Evolutionary conservation across 2,888 invertebrate genomes (phyloP).

Genomic region (Cryptophagus acutangulus): DNA sequence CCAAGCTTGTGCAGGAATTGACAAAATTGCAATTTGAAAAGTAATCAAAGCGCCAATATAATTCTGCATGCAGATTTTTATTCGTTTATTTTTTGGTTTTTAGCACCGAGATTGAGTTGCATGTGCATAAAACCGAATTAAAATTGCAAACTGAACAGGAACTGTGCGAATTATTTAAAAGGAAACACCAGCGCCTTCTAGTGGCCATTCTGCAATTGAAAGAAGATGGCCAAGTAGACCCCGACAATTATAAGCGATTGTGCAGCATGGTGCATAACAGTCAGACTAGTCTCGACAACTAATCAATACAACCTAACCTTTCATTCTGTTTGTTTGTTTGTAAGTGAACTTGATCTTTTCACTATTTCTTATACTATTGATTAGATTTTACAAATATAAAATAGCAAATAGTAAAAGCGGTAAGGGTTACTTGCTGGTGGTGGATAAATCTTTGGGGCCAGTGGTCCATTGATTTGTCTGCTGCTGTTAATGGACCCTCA

Average conservation of each 20-base stretch:
- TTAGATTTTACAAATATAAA: no score
- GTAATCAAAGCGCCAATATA: slow-evolving; percentile 20
- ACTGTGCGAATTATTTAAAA: slow-evolving; percentile 31
- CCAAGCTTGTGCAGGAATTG: slow-evolving; percentile 31
- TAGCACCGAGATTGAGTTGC: slow-evolving; percentile 37
- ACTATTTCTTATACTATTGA: no score
- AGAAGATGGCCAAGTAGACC: slow-evolving; percentile 27
- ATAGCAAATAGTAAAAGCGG: no score
- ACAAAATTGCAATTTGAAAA: slow-evolving; percentile 37
- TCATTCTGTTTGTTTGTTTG: no score
- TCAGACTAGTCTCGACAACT: no score
- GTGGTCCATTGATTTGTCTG: no score
- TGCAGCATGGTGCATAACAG: slow-evolving; percentile 24
- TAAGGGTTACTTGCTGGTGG: no score
- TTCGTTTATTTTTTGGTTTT: slow-evolving; percentile 14
- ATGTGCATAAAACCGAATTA: slow-evolving; percentile 35
- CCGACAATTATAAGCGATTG: slow-evolving; percentile 22
- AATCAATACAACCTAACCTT: no score
- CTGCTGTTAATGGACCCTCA: no score
- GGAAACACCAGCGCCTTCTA: slow-evolving; percentile 29
- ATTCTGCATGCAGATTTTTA: neutral
- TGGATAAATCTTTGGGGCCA: no score
- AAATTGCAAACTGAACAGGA: slow-evolving; percentile 34
- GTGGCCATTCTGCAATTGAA: slow-evolving; percentile 30
- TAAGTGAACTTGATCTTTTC: no score